Conservation (phyloP, 2,113 vertebrate genomes). For the Perca fluviatilis region DNA sequence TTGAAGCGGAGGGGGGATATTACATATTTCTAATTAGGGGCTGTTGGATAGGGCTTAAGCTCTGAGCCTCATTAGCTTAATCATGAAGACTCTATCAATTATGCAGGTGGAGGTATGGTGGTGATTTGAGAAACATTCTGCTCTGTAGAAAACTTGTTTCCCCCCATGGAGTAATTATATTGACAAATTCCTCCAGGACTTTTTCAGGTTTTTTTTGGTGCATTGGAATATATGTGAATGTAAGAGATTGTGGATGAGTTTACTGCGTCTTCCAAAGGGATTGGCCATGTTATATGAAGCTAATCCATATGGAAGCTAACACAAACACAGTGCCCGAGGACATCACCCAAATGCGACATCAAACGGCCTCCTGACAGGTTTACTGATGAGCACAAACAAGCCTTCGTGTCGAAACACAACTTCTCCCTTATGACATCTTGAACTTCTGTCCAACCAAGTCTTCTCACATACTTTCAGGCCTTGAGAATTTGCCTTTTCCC, state of each 20-base stretch:
- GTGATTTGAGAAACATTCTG: constrained; percentile 74
- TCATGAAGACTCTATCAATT: constrained; percentile 80
- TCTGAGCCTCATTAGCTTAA: constrained; percentile 79
- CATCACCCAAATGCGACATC: constrained; percentile 81
- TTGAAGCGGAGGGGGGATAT: constrained; percentile 76
- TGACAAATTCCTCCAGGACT: constrained; percentile 65
- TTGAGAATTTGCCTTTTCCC: constrained; percentile 79
- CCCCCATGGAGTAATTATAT: constrained; percentile 67
- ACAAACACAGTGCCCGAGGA: constrained; percentile 80
- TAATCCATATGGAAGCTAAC: constrained; percentile 83
- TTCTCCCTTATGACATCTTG: constrained; percentile 83
- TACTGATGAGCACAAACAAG: constrained; percentile 86
- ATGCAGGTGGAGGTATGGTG: constrained; percentile 79
- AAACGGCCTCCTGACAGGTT: constrained; percentile 83
- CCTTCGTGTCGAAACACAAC: constrained; percentile 84
- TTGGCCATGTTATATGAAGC: constrained; percentile 72
- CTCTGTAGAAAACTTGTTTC: constrained; percentile 67
- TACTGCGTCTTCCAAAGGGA: constrained; percentile 55
- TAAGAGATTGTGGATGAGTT: constrained; percentile 22
- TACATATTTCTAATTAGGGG: constrained; percentile 84
- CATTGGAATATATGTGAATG: neutral
- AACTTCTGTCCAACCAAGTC: constrained; percentile 83
- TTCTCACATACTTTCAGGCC: constrained; percentile 82
- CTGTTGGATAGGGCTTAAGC: constrained; percentile 74
- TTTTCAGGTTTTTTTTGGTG: constrained; percentile 35